These are phyloP conservation scores for Orycteropus afer DNA, from an alignment of 2,113 vertebrate genomes.

Conservation along the genomic window DNA sequence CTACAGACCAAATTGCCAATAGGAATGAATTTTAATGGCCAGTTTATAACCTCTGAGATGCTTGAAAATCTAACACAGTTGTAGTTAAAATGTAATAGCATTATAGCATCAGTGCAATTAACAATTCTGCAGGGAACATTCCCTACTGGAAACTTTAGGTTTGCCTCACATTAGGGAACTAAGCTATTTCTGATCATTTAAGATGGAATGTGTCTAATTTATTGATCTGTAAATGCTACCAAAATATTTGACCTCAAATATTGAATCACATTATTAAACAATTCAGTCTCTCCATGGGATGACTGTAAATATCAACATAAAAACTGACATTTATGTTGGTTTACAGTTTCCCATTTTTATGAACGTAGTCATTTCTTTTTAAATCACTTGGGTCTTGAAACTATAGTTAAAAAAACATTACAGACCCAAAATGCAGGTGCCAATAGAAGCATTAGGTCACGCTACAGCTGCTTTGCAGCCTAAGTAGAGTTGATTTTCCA, in stretches of 20 bases:
- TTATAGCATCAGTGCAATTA: constrained; percentile 63
- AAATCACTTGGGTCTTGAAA: constrained; percentile 63
- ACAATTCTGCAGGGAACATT: constrained; percentile 68
- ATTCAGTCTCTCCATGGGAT: constrained; percentile 56
- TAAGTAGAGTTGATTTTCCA: not conserved
- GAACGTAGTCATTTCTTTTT: constrained; percentile 52
- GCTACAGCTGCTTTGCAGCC: not conserved
- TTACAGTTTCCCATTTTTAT: constrained; percentile 66
- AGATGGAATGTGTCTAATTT: constrained; percentile 60
- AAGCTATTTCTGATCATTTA: constrained; percentile 60
- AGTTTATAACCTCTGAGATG: constrained; percentile 74
- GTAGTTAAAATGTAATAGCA: constrained; percentile 65
- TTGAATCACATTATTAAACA: constrained; percentile 59
- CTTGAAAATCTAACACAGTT: constrained; percentile 64
- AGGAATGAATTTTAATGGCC: constrained; percentile 77
- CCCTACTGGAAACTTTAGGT: constrained; percentile 52
- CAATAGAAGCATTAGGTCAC: not conserved
- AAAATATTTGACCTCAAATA: constrained; percentile 71
- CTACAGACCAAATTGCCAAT: constrained; percentile 61
- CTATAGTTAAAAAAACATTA: constrained; percentile 57
- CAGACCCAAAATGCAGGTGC: not conserved
- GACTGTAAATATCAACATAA: constrained; percentile 73
- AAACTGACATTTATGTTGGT: constrained; percentile 73
- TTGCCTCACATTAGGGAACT: constrained; percentile 27
- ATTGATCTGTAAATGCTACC: constrained; percentile 71